Evolutionary conservation across 2,113 vertebrate species (phyloP), one percentile per base, ranked within the genome.

Genomic region (Oncorhynchus clarkii): DNA sequence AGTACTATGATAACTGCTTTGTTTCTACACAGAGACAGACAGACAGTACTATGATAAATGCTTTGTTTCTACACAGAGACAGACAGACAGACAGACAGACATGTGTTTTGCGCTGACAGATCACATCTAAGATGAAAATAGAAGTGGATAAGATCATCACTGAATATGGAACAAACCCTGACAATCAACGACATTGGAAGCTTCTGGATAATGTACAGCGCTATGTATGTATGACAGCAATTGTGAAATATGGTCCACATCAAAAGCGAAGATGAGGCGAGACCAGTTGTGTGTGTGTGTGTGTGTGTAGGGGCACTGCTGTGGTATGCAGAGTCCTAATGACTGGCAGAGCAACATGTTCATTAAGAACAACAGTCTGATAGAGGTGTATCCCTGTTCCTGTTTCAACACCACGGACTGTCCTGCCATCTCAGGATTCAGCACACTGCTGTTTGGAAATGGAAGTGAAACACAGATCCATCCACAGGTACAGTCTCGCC

Each of bases 281-380:
- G 16, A 69, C 11, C 45, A 24, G 16, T 14, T 26, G 26, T 18
- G 69, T 24, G 22, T 5, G 24, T 75, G 71, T 68, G 31, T 68
- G 49, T 72, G 54, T 29, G 29, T 49, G 2, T 78, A 93, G 92
- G 86, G 67, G 1, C 0, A 20, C 3, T 93, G 92, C 80, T 93
- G 92, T 24, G 92, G 92, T 54, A 26, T 64, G 69, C 57, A 1
- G 0, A 70, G 48, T 0, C 49, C 81, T 3, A 24, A 68, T 24
- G 90, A 93, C 76, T 93, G 92, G 92, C 51, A 76, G 73, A 74
- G 70, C 5, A 93, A 93, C 79, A 7, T 22, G 0, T 76, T 83
- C 64, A 76, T 93, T 54, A 18, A 71, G 64, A 71, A 2, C 2
- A 60, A 77, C 67, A 78, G 80, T 67, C 72, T 78, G 67, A 72